These are phyloP conservation scores for Sporophila hypoxantha DNA, from an alignment of 2,113 vertebrate genomes.

Conservation along the genomic window DNA sequence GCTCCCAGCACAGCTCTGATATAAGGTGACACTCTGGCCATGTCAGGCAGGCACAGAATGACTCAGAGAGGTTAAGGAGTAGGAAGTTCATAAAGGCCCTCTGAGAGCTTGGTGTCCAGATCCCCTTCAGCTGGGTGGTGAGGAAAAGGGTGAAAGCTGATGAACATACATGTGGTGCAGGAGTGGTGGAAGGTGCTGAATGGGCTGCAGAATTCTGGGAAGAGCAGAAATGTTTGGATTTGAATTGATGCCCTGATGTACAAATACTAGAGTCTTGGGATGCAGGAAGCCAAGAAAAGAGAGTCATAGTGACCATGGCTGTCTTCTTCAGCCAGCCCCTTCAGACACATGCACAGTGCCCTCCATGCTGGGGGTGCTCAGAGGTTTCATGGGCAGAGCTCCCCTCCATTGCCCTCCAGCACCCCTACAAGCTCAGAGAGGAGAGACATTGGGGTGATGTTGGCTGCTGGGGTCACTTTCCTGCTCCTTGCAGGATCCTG, in stretches of 20 bases:
- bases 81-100: neutral
- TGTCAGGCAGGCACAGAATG: neutral
- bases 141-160: constrained; percentile 16
- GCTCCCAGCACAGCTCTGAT: neutral
- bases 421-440: neutral
- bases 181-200: neutral
- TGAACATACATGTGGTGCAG: neutral
- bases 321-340: neutral
- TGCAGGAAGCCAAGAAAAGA: neutral
- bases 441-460: neutral
- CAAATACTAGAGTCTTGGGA: neutral
- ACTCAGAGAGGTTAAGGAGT: constrained; percentile 1
- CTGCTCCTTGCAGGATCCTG: neutral
- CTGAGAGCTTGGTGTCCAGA: neutral
- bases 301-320: neutral
- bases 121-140: neutral
- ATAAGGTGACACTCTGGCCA: neutral
- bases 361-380: neutral
- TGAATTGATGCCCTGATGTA: neutral
- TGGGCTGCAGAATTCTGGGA: neutral
- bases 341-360: no score
- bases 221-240: neutral
- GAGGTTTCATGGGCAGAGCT: neutral
- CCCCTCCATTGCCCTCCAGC: neutral
- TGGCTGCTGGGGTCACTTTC: neutral